These are phyloP conservation scores for Halocaridina rubra DNA, from an alignment of 2,888 invertebrate genomes.

Conservation along the genomic window DNA sequence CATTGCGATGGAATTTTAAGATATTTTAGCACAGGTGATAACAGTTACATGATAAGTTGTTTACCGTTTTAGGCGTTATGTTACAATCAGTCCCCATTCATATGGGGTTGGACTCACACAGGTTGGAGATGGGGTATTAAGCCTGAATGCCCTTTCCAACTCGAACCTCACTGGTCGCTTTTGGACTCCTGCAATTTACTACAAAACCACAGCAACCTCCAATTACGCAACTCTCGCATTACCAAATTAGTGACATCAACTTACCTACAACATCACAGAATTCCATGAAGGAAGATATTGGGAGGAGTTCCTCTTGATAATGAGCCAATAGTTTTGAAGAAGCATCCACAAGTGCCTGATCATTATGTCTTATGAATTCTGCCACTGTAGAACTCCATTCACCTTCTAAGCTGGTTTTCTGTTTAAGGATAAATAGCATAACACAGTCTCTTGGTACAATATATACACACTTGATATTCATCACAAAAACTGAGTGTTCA, in stretches of 20 bases:
- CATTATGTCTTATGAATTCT: slow-evolving; percentile 93
- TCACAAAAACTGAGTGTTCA: no score
- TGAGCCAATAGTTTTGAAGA: slow-evolving; percentile 84
- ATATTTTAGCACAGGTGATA: no score
- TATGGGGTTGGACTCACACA: no score
- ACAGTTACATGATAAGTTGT: no score
- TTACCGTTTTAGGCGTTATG: no score
- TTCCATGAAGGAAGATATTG: slow-evolving; percentile 89
- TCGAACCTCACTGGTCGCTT: neutral
- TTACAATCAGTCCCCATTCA: no score
- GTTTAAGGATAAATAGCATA: no score
- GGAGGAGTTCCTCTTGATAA: slow-evolving; percentile 89
- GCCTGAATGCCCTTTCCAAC: no score
- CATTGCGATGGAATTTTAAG: no score
- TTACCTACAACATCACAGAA: slow-evolving; percentile 91
- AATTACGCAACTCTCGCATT: neutral
- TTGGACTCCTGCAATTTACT: neutral
- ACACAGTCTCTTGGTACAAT: no score
- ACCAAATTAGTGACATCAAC: slow-evolving; percentile 64
- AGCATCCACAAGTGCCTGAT: slow-evolving; percentile 88
- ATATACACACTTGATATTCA: no score
- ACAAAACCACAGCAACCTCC: neutral
- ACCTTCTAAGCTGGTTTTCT: slow-evolving; percentile 69
- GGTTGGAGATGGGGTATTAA: no score
- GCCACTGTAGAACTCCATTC: slow-evolving; percentile 92